A percentile compares a stretch with the other conserved stretches of the same genome.
These are phyloP conservation scores for Pachyuromys duprasi DNA, from an alignment of 2,797 vertebrate genomes.

Conservation along the genomic window DNA sequence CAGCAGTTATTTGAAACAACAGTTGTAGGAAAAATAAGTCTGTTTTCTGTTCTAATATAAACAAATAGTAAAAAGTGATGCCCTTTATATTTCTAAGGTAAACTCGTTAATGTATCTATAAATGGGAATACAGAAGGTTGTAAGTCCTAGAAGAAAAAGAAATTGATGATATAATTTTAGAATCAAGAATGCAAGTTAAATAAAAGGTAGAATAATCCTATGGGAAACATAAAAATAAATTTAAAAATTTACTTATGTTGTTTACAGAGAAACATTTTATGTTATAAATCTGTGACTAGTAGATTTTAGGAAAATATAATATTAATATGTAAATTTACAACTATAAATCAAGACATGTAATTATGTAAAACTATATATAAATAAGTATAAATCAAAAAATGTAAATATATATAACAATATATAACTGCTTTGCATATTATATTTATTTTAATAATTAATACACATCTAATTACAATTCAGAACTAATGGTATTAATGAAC, in stretches of 20 bases:
- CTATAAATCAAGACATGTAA: constrained; percentile 12
- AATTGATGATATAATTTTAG: constrained; percentile 59
- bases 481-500: not conserved
- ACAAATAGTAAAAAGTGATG: constrained; percentile 77
- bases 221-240: not conserved
- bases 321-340: constrained; percentile 5
- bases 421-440: not conserved
- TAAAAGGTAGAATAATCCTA: not conserved
- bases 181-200: constrained; percentile 63
- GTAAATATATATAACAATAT: too few relatives aligned
- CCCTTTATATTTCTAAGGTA: constrained; percentile 83
- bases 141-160: constrained; percentile 29
- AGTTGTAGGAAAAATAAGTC: constrained; percentile 63
- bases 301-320: constrained; percentile 23
- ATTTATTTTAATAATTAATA: constrained; percentile 9
- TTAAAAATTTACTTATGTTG: constrained; percentile 36
- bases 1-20: constrained; percentile 56
- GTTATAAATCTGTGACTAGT: constrained; percentile 3
- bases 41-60: constrained; percentile 74
- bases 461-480: not conserved
- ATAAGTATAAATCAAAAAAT: constrained; percentile 34
- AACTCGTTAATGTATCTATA: constrained; percentile 75
- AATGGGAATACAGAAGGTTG: constrained; percentile 36
- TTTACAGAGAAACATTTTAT: not conserved
- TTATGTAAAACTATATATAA: not conserved